These are phyloP conservation scores for Corbicula japonica DNA, from an alignment of 2,888 invertebrate species.

Conservation along the genomic window DNA sequence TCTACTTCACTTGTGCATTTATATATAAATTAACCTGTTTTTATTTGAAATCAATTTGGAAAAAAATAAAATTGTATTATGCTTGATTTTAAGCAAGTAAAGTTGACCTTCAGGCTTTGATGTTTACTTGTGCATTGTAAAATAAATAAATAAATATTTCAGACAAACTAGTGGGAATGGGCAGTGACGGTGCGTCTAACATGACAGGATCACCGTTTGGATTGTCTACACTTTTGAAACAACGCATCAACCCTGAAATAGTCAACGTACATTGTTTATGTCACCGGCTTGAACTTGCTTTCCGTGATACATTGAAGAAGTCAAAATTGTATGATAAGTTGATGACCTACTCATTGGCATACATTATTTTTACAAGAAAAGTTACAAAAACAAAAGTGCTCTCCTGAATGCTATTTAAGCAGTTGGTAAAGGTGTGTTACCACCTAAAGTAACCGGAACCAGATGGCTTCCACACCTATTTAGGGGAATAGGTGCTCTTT, in stretches of 20 bases:
- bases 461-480: conserved; percentile 59
- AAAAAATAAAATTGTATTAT: too few relatives aligned
- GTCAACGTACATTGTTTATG: conserved; percentile 55
- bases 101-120: too few relatives aligned
- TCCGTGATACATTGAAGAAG: conserved; percentile 46
- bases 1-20: too few relatives aligned
- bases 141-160: too few relatives aligned
- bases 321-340: conserved; percentile 47
- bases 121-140: too few relatives aligned
- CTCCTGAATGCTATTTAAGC: conserved; percentile 30
- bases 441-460: conserved; percentile 56
- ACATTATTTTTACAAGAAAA: conserved; percentile 52
- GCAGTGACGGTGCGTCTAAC: conserved; percentile 60
- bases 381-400: conserved; percentile 43
- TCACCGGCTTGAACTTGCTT: conserved; percentile 54
- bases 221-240: conserved; percentile 30
- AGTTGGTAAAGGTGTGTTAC: conserved; percentile 25
- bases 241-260: conserved; percentile 40
- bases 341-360: conserved; percentile 59
- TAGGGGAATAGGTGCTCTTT: conserved; percentile 32
- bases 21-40: too few relatives aligned
- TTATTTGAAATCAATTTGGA: too few relatives aligned
- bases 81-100: too few relatives aligned
- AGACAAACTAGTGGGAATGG: conserved; percentile 57
- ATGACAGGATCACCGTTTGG: conserved; percentile 51